Conservation (phyloP, 2,888 invertebrate genomes). For the Lycaena phlaeas region DNA sequence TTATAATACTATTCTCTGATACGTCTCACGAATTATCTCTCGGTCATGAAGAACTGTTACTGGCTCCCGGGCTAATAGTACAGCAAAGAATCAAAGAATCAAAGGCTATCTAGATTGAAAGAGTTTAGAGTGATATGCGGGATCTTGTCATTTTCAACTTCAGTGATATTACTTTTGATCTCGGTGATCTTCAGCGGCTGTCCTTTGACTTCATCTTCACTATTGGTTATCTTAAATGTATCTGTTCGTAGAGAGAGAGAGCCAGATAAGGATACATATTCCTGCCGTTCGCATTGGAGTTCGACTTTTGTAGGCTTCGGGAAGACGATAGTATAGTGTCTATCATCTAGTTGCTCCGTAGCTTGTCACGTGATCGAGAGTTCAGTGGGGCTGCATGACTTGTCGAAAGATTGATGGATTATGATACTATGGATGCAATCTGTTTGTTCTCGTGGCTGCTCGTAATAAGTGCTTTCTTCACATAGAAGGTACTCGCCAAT, state of each 20-base stretch:
- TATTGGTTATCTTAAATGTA: constrained; percentile 13
- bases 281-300: no score
- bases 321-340: constrained; percentile 15
- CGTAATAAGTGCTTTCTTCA: constrained; percentile 7
- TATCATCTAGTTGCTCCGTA: constrained; percentile 15
- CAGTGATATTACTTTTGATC: not conserved
- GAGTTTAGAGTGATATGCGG: constrained; percentile 1
- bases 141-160: not conserved
- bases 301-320: no score
- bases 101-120: not conserved
- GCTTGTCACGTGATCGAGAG: constrained; percentile 11
- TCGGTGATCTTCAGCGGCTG: constrained; percentile 7
- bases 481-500: no score
- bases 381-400: constrained; percentile 16
- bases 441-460: constrained; percentile 9
- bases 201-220: constrained; percentile 12
- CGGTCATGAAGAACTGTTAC: no score
- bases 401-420: constrained; percentile 15
- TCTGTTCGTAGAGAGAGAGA: no score
- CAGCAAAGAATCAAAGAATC: no score
- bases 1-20: no score
- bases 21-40: no score
- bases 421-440: constrained; percentile 14
- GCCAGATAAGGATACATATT: no score
- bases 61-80: no score